Evolutionary conservation across 2,888 invertebrate species (phyloP), one percentile per base, ranked within the genome.

Genomic region (Eristalinus sepulchralis): DNA sequence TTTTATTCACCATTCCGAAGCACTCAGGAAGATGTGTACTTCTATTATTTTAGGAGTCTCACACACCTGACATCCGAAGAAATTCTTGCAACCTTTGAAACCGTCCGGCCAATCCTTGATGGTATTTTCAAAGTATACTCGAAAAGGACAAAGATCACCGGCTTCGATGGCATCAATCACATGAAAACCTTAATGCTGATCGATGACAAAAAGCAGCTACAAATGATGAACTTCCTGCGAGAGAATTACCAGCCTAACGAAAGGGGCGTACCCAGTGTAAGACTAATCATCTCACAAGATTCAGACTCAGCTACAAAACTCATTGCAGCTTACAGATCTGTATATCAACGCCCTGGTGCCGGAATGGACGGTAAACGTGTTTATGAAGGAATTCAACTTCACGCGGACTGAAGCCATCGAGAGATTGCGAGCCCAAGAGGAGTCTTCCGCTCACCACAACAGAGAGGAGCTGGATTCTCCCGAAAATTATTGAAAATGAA

Each of bases 341-440:
- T 89, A 90, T 20, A 88, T 90, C 9, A 92, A 92, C 72, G 92
- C 90, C 0, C 76, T 92, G 60, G 84, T 92, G 66, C 92, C 91
- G 0, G 89, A 91, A 68, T 92, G 91, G 91, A 88, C 91, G 10
- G 86, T 91, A 2, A 88, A 89, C 5, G 86, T 92, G 0, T 90
- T 91, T 57, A 92, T 91, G 91, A 89, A 91, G 34, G 89, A 89
- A 36, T 91, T 88, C 64, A 88, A 89, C 2, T 89, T 91, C 1
- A 89, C 88, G 0, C 83, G 89, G 1, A 63, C 79, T 3, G 88
- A 90, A 39, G 92, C 91, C 0, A 88, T 91, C 2, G 57, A 77
- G 6, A 91, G 91, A 53, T 88, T 92, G 9, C 83, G 79, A 8
- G 90, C 89, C 4, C 92, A 92, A 71, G 88, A 90, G 13, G 88